Base-by-base conservation (phyloP, 2,888 invertebrate species). In the Unio pictorum region DNA sequence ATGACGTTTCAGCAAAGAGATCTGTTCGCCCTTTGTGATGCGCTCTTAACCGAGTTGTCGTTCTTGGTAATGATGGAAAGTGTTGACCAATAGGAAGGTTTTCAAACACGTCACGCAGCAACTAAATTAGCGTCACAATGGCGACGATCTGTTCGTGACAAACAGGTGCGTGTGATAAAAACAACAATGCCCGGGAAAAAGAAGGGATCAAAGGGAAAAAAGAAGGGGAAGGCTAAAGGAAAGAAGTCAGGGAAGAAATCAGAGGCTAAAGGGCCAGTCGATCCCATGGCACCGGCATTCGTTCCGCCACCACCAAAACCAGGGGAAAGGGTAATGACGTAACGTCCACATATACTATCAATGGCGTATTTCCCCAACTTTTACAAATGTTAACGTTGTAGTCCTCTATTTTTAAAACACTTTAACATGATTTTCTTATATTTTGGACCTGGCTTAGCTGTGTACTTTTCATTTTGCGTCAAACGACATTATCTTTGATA, bases 261-360 rank as follows among this genome's bases (percentile, higher is more conserved):
- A 45, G 34, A 66, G 18, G 59, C 69, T 28, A 66, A 71, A 6
- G 75, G 68, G 23, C 75, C 79, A 45, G 68, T 67, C 34, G 81
- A 81, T 60, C 81, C 81, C 1, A 81, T 81, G 72, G 75, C 81
- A 4, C 81, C 81, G 11, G 61, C 76, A 1, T 78, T 72, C 57
- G 79, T 86, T 20, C 79, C 81, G 3, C 84, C 82, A 28, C 83
- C 85, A n/a, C 83, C 83, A 5, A 83, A 80, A 80, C 83, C 83
- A 59, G 83, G 84, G 54, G 86, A 86, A 71, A 81, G 78, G 77
- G 86, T 84, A 54, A 34, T 17, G 28, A 15, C 20, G 61, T 61
- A 45, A 45, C 15, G 1, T 45, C 15, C 3, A 45, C 45, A 15
- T 15, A 11, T 45, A 15, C 8, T 15, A 11, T 45, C 45, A 0